Evolutionary conservation across 2,888 invertebrate species (phyloP), one percentile per base, ranked within the genome.

Genomic region (Hirtodrosophila histrioides): DNA sequence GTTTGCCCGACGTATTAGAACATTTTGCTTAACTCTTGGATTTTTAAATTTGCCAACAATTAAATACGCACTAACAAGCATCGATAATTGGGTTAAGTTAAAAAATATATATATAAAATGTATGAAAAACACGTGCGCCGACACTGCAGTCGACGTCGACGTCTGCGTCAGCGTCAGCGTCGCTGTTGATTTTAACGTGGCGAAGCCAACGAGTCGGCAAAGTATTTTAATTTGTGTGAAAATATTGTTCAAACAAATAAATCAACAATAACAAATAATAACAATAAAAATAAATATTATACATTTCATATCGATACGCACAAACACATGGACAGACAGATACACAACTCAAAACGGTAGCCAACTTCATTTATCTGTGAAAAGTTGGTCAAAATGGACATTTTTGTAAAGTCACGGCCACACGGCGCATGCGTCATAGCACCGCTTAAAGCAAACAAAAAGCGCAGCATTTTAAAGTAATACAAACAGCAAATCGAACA

Each of bases 201-300:
- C 33, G 54, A 54, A 79, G 79, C 69, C 76, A 72, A 76, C 72
- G 62, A 69, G 77, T 66, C 65, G 72, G 33, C 41, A 69, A 80
- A 69, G 82, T 86, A 86, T 88, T 88, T 87, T 86, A 86, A 86
- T 86, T 88, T 86, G 88, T 86, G 86, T 87, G 85, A 86, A 86
- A 79, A 86, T 88, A 69, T 87, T 88, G 72, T 62, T 62, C 75
- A 88, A 86, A 86, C 86, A 85, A 84, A 87, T 80, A 88, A 83
- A 82, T 82, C 77, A 86, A 72, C 83, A 82, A 72, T 68, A 82
- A 77, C 69, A 70, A 86, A 79, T 75, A 84, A 87, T 82, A 79
- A 76, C 65, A 84, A 88, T 75, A 75, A 63, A 79, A 86, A 86
- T 84, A 83, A 86, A 80, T 88, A 86, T 73, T 86, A 73, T 75